Evolutionary conservation across 2,888 invertebrate genomes (phyloP).

Genomic region (Tromatobia lineatoria): DNA sequence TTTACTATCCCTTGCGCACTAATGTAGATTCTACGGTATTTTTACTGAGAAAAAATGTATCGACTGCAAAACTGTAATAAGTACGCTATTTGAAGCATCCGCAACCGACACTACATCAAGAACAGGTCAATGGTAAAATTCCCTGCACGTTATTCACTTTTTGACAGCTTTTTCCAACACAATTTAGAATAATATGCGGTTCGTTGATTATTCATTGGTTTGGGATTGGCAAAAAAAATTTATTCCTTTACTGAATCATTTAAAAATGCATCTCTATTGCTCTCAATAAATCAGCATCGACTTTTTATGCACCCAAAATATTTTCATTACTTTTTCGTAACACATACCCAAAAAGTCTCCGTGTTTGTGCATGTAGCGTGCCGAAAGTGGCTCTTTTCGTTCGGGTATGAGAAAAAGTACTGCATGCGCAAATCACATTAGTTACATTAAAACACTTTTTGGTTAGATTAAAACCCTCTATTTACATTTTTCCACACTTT

Average conservation of each 20-base stretch:
- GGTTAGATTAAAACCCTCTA: too few species aligned
- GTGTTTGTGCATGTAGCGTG: too few species aligned
- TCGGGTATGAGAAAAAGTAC: too few species aligned
- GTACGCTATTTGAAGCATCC: background rate
- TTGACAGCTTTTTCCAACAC: background rate
- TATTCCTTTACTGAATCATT: background rate
- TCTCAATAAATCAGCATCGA: background rate
- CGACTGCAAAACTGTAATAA: background rate
- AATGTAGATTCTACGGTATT: background rate
- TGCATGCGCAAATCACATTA: too few species aligned
- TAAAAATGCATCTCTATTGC: background rate
- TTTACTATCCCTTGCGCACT: background rate
- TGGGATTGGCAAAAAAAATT: background rate
- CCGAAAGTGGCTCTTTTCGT: too few species aligned
- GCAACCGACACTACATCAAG: background rate
- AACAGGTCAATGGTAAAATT: background rate
- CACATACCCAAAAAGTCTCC: too few species aligned
- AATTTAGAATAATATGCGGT: background rate
- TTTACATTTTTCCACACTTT: too few species aligned
- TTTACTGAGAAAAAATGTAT: background rate
- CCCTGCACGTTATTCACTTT: background rate
- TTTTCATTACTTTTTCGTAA: too few species aligned
- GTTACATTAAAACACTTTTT: too few species aligned
- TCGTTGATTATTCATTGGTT: background rate
- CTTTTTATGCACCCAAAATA: background rate